Evolutionary conservation across 2,113 vertebrate species (phyloP).

Genomic region (Bos javanicus): DNA sequence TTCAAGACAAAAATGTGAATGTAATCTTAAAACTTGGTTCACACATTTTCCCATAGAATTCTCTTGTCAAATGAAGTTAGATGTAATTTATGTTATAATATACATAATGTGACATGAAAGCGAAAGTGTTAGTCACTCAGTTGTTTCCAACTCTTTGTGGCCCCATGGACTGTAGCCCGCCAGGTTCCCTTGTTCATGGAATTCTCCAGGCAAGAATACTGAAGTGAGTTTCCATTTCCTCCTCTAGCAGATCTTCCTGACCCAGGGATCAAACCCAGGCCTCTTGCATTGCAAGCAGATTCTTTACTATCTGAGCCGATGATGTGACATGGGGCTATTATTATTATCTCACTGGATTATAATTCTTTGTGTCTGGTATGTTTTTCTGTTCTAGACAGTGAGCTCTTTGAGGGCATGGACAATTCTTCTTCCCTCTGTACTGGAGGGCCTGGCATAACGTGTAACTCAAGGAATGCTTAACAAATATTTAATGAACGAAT

Average conservation of each 20-base stretch:
- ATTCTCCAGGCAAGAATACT: not conserved
- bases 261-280: not conserved
- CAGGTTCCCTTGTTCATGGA: not conserved
- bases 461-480: not conserved
- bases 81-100: not conserved
- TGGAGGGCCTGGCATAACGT: not conserved
- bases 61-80: not conserved
- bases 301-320: not conserved
- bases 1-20: slow-evolving; percentile 7
- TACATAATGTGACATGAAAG: not conserved
- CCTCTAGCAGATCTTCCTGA: not conserved
- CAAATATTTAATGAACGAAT: not conserved
- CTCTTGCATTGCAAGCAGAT: not conserved
- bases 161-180: not conserved
- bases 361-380: not conserved
- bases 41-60: not conserved
- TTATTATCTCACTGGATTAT: not conserved
- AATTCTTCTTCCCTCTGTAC: not conserved
- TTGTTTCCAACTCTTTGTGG: not conserved
- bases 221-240: not conserved
- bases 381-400: not conserved
- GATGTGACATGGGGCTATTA: not conserved
- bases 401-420: not conserved
- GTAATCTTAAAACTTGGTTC: not conserved
- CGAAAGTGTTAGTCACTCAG: not conserved